Evolutionary conservation across 2,797 vertebrate genomes (phyloP).

Genomic region (Synanceia verrucosa): DNA sequence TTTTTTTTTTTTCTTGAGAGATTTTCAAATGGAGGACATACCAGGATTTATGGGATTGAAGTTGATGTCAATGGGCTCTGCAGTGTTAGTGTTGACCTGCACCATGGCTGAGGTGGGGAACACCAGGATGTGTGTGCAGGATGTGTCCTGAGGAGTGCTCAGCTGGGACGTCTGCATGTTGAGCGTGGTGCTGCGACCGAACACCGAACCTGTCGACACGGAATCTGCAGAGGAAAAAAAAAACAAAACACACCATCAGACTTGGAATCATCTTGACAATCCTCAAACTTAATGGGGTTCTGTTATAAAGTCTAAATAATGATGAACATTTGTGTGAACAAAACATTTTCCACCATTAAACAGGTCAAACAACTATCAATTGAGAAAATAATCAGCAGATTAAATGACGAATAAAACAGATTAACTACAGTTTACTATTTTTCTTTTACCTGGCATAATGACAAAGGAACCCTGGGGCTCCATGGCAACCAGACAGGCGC

Average conservation of each 20-base stretch:
- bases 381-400: too few species aligned
- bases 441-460: slow-evolving; percentile 94
- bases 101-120: slow-evolving; percentile 80
- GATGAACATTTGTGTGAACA: too few species aligned
- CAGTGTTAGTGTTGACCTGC: slow-evolving; percentile 92
- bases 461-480: slow-evolving; percentile 99
- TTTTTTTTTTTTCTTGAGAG: background rate
- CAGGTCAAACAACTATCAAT: too few species aligned
- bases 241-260: background rate
- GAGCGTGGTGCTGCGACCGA: slow-evolving; percentile 97
- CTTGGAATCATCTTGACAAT: background rate
- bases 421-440: background rate
- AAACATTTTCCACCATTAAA: too few species aligned
- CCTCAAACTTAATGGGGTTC: background rate
- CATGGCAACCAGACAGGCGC: slow-evolving; percentile 97
- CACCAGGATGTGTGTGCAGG: slow-evolving; percentile 94
- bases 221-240: slow-evolving; percentile 91
- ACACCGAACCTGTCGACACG: slow-evolving; percentile 96
- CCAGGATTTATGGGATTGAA: slow-evolving; percentile 93
- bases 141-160: slow-evolving; percentile 98
- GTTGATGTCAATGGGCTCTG: slow-evolving; percentile 92
- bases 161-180: slow-evolving; percentile 99
- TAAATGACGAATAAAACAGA: too few species aligned
- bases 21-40: slow-evolving; percentile 17
- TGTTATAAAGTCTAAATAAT: background rate